Percentiles rank a stretch among this genome's conserved stretches.
Evolutionary conservation across 2,113 vertebrate species (phyloP).

Genomic region (Catharus bicknelli): DNA sequence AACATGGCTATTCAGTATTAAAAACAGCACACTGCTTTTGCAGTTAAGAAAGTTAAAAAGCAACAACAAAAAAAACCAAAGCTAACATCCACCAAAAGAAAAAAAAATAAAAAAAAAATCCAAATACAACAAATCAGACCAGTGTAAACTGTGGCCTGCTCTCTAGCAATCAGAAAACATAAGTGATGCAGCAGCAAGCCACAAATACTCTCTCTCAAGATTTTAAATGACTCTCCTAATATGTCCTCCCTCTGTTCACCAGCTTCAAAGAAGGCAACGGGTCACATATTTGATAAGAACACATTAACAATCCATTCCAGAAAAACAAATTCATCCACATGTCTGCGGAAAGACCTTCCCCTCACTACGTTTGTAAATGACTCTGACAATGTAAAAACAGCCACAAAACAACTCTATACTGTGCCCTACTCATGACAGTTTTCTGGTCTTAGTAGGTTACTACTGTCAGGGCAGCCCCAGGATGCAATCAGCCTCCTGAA

Average conservation of each 20-base stretch:
- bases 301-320: background rate
- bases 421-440: background rate
- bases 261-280: background rate
- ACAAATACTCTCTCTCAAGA: background rate
- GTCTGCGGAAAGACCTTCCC: background rate
- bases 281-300: background rate
- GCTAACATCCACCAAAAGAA: fast-evolving
- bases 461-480: background rate
- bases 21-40: background rate
- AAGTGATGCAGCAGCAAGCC: background rate
- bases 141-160: background rate
- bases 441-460: background rate
- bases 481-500: background rate
- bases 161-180: background rate
- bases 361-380: background rate
- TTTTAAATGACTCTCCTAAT: background rate
- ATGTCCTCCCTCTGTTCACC: background rate
- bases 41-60: background rate
- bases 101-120: background rate
- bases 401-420: background rate
- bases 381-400: background rate
- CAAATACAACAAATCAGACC: background rate
- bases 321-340: background rate
- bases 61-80: background rate
- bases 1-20: background rate